phyloP scores from a whole-genome alignment of 2,888 invertebrate species.

The Protonemura montana region DNA sequence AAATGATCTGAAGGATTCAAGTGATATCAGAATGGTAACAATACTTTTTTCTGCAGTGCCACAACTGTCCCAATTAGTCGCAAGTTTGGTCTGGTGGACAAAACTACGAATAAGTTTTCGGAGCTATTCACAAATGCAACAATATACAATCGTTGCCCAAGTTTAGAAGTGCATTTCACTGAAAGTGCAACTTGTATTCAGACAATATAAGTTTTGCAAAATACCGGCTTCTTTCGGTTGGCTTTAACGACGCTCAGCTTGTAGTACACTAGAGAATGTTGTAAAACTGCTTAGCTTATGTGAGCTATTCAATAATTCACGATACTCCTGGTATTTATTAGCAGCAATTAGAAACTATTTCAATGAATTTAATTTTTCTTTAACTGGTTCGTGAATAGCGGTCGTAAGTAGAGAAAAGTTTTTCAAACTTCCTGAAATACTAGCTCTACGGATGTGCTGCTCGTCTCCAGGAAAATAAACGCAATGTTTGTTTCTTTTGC shows the following conservation, averaged over 20 bases:
- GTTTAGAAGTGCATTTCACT: not conserved
- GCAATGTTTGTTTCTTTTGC: not conserved
- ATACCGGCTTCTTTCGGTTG: not conserved
- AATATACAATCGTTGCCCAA: not conserved
- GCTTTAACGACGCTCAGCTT: not conserved
- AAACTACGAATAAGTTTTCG: not conserved
- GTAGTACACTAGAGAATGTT: not conserved
- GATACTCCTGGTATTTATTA: not conserved
- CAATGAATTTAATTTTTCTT: slow-evolving; percentile 16
- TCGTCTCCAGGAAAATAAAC: not conserved
- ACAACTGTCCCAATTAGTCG: not conserved
- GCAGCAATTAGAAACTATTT: slow-evolving; percentile 24
- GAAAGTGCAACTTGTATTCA: not conserved
- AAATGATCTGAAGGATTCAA: not conserved
- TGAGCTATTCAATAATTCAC: slow-evolving; percentile 15
- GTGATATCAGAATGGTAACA: not conserved
- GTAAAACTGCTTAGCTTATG: not conserved
- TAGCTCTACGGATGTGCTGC: not conserved
- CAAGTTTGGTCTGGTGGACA: not conserved
- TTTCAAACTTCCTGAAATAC: slow-evolving; percentile 21
- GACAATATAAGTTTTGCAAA: not conserved
- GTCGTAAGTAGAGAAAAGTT: not conserved
- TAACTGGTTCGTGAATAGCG: not conserved
- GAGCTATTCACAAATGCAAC: not conserved
- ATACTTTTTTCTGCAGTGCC: not conserved